Evolutionary conservation across 2,797 vertebrate species (phyloP).

Genomic region (Brachyalestes nurse): DNA sequence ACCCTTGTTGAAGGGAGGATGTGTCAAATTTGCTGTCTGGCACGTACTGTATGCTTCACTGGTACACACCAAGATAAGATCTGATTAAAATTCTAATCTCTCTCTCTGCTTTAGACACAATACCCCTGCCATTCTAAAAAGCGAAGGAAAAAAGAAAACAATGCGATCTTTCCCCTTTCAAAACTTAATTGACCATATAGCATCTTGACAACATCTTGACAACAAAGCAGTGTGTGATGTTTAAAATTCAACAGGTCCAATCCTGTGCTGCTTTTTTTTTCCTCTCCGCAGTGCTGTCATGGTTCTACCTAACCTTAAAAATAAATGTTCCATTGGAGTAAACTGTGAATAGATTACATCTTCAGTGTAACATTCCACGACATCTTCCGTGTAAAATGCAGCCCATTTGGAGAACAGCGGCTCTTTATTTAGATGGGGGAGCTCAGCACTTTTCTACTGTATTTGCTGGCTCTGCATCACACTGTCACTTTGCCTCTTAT

Average conservation of each 20-base stretch:
- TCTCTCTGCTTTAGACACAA: constrained; percentile 18
- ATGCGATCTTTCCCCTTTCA: constrained; percentile 18
- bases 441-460: background rate
- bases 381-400: background rate
- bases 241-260: background rate
- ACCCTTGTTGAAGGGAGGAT: constrained; percentile 26
- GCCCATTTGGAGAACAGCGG: constrained; percentile 14
- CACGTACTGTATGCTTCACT: background rate
- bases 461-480: background rate
- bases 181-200: constrained; percentile 20
- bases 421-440: constrained; percentile 1
- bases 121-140: constrained; percentile 26
- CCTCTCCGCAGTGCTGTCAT: background rate
- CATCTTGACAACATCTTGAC: constrained; percentile 35
- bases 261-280: background rate
- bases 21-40: constrained; percentile 11
- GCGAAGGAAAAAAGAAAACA: constrained; percentile 2
- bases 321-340: background rate
- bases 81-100: constrained; percentile 38
- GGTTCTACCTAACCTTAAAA: constrained; percentile 1
- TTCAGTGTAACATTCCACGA: background rate
- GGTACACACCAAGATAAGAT: background rate
- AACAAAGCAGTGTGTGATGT: constrained; percentile 12
- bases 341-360: background rate
- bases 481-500: background rate